Evolutionary conservation across 2,888 invertebrate genomes (phyloP), one percentile per base, ranked within the genome.

Genomic region (Caenorhabditis panamensis): DNA sequence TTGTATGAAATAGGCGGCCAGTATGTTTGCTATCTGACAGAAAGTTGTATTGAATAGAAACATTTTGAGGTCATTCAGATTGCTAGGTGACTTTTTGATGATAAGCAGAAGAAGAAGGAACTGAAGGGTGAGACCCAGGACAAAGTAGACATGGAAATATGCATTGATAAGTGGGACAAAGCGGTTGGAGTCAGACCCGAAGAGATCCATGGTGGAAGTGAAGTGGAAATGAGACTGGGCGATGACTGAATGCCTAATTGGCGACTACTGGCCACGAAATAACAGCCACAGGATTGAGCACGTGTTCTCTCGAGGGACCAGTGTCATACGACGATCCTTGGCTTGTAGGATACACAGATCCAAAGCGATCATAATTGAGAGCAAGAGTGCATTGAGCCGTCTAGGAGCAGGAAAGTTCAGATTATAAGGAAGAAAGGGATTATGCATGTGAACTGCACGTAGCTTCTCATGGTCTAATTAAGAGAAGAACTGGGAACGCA

Each of bases 11-110:
- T 73, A 73, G 9, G 73, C 64, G 24, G 51, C 51, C 9, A 73
- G 47, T 24, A 73, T 73, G 66, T 73, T 73, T 51, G 53, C 59
- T 24, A 73, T 66, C 59, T 73, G 73, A 59, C 73, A 66, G 28
- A 51, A 51, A 0, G 64, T 66, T 9, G 73, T 73, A 31, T 73
- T 73, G 66, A 59, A 73, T 6, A 73, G 66, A 24, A 73, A 73
- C 53, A 73, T 31, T 37, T 73, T 73, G 9, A 73, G 59, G 31
- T 73, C 73, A 1, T 18, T 47, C 51, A 73, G 26, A 31, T 44
- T 73, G 47, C 28, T 41, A 2, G 73, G 73, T 13, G 73, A 73
- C 44, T 73, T 73, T 59, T 13, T 49, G 59, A 66, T 51, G 26
- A 73, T 73, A 2, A 73, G 51, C 20, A 73, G 5, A 5, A 73